These are phyloP conservation scores for Mercenaria mercenaria DNA, from an alignment of 1,140 invertebrate genomes.

Conservation along the genomic window DNA sequence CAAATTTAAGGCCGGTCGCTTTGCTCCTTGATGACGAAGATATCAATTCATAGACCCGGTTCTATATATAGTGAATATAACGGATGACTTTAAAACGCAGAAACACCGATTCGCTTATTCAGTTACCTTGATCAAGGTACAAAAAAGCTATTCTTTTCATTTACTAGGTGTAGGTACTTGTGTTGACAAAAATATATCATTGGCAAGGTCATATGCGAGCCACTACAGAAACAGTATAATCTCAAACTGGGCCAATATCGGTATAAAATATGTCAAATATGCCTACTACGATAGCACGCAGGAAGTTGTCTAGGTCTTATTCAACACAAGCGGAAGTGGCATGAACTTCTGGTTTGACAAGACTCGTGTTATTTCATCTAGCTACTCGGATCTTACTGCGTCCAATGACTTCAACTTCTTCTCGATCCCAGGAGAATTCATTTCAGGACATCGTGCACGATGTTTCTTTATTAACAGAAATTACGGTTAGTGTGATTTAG, in stretches of 20 bases:
- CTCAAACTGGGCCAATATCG: background rate
- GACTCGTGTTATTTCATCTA: background rate
- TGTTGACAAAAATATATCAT: background rate
- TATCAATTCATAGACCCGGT: no score
- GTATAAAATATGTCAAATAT: conserved; percentile 16
- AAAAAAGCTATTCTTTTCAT: no score
- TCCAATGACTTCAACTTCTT: background rate
- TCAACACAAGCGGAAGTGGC: background rate
- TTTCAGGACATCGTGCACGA: background rate
- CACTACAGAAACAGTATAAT: conserved; percentile 1
- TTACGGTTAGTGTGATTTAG: background rate
- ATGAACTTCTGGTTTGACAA: conserved; percentile 16
- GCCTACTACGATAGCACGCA: background rate
- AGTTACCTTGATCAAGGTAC: no score
- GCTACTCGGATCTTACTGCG: conserved; percentile 28
- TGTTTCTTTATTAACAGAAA: conserved; percentile 17
- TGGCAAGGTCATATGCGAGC: conserved; percentile 7
- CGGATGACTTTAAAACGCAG: no score
- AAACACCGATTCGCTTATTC: no score
- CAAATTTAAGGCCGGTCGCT: no score
- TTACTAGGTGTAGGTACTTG: background rate
- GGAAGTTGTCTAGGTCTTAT: conserved; percentile 29
- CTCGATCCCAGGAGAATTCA: background rate
- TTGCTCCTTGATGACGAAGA: no score
- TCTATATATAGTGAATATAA: no score